Evolutionary conservation across 1,140 invertebrate species (phyloP).

Genomic region (Catajapyx aquilonaris): DNA sequence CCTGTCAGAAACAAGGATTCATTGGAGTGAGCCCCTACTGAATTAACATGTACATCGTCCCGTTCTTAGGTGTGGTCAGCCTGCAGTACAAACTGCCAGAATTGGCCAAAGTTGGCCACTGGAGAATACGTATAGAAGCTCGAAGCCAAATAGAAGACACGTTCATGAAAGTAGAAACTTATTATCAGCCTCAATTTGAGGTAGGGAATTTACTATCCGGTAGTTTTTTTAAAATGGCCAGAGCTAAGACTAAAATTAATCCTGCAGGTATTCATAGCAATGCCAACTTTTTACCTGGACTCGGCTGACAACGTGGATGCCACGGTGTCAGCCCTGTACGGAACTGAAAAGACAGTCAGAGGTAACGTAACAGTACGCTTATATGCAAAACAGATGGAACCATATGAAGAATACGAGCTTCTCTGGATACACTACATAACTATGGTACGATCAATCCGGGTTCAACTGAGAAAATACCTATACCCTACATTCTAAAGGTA

Average conservation of each 20-base stretch:
- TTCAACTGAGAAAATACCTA: too few species aligned
- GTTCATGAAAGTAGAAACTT: constrained; percentile 23
- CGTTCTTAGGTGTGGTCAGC: constrained; percentile 19
- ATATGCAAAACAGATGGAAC: constrained; percentile 9
- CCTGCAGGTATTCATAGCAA: constrained; percentile 1
- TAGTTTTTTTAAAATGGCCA: too few species aligned
- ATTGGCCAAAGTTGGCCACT: constrained; percentile 22
- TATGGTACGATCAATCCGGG: too few species aligned
- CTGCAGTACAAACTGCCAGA: constrained; percentile 19
- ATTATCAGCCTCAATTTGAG: constrained; percentile 25
- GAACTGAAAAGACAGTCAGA: constrained; percentile 16
- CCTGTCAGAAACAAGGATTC: constrained; percentile 1
- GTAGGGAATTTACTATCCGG: constrained; percentile 14
- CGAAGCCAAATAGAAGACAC: constrained; percentile 24
- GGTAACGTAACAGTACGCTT: constrained; percentile 19
- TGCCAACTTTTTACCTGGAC: constrained; percentile 19
- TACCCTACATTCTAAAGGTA: too few species aligned
- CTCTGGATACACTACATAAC: constrained; percentile 6
- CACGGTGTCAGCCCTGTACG: constrained; percentile 16
- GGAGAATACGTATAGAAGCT: constrained; percentile 24
- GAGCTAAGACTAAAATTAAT: too few species aligned
- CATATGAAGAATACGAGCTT: constrained; percentile 2
- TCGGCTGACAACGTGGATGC: constrained; percentile 18
- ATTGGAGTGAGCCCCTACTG: neutral
- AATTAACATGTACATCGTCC: neutral